Evolutionary conservation across 2,888 invertebrate genomes (phyloP).

Genomic region (Colletes collaris): DNA sequence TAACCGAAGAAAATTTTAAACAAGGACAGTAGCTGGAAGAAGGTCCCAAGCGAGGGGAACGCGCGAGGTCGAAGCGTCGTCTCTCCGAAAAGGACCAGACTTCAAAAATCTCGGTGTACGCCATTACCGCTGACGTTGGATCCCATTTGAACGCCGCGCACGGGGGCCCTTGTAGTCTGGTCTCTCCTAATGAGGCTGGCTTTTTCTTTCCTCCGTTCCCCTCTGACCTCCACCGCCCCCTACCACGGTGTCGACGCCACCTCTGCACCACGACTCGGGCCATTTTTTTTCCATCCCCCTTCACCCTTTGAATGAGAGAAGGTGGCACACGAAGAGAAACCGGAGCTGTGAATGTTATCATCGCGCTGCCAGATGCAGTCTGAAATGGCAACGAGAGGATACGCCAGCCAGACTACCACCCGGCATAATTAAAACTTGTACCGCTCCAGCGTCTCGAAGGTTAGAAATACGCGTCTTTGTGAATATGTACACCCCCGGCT

Average conservation of each 20-base stretch:
- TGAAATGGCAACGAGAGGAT: conserved; percentile 67
- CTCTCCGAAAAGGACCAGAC: conserved; percentile 63
- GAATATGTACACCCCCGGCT: conserved; percentile 5
- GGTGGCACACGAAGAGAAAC: conserved; percentile 54
- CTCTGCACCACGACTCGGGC: conserved; percentile 12
- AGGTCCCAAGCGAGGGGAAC: not conserved
- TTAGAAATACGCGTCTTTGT: conserved; percentile 64
- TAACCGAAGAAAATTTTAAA: conserved; percentile 20
- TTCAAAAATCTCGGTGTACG: conserved; percentile 69
- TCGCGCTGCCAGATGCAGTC: conserved; percentile 73
- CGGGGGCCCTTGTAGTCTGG: conserved; percentile 66
- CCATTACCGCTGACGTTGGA: conserved; percentile 70
- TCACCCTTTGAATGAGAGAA: conserved; percentile 70
- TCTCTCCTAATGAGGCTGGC: conserved; percentile 77
- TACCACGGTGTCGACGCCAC: conserved; percentile 1
- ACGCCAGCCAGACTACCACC: conserved; percentile 58
- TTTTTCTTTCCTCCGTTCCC: conserved; percentile 69
- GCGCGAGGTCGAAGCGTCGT: not conserved
- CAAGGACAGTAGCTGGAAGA: not conserved
- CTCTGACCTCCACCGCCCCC: conserved; percentile 21
- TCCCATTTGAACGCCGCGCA: conserved; percentile 73
- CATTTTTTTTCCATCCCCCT: conserved; percentile 27
- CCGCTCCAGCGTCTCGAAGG: conserved; percentile 55
- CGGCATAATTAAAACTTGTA: conserved; percentile 78
- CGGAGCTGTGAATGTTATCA: conserved; percentile 74